These are phyloP conservation scores for Bergia puertoricense DNA, from an alignment of 92 coral and sea anemone species.

Conservation along the genomic window DNA sequence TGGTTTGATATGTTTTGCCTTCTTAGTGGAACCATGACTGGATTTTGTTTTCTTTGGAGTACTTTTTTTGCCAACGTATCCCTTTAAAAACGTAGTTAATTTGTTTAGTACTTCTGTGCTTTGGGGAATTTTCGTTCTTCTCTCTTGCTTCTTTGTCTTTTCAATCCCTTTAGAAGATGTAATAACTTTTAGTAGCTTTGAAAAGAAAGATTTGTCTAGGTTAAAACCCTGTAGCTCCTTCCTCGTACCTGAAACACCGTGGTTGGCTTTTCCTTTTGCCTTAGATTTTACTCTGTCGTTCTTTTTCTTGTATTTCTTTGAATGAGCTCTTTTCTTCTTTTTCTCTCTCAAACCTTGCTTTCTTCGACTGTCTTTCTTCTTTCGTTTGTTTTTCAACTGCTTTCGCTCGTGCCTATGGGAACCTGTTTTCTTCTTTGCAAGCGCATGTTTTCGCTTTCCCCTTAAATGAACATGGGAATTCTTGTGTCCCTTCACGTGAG, in stretches of 20 bases:
- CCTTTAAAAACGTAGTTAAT: not conserved
- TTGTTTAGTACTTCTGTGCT: not conserved
- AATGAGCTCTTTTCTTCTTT: conserved; percentile 15
- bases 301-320: conserved; percentile 37
- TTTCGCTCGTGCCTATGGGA: conserved; percentile 23
- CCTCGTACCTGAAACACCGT: not conserved
- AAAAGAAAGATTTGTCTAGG: conserved; percentile 58
- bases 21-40: conserved; percentile 6
- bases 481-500: not conserved
- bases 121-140: conserved; percentile 16
- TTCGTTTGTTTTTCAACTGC: conserved; percentile 25
- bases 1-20: conserved; percentile 22
- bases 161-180: conserved; percentile 55
- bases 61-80: not conserved
- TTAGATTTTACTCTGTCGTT: conserved; percentile 5
- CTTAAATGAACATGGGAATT: not conserved
- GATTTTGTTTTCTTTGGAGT: not conserved
- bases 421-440: conserved; percentile 7
- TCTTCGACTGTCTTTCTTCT: not conserved
- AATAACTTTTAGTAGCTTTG: conserved; percentile 65
- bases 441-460: conserved; percentile 6
- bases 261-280: conserved; percentile 32
- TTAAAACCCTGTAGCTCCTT: not conserved
- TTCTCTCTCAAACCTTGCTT: not conserved
- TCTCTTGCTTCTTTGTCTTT: conserved; percentile 36